Conservation (phyloP, 2,797 vertebrate genomes). For the Diplodus sargus region DNA sequence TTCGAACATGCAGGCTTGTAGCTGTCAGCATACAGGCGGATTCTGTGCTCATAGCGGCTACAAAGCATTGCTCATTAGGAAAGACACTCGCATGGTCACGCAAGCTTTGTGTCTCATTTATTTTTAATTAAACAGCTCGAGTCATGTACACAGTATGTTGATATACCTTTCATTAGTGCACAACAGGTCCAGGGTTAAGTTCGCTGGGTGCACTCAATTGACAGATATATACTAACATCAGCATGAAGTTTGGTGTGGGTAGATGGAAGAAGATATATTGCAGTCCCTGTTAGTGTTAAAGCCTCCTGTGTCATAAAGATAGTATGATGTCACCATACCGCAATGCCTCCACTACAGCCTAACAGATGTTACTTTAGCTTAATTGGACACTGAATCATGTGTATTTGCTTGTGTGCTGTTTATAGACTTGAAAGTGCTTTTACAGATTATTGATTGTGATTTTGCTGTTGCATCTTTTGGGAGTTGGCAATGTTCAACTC, state of each 20-base stretch:
- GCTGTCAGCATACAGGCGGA: slow-evolving; percentile 8
- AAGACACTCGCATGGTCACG: slow-evolving; percentile 5
- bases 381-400: slow-evolving; percentile 66
- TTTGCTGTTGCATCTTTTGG: slow-evolving; percentile 51
- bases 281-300: slow-evolving; percentile 48
- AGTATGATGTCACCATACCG: slow-evolving; percentile 42
- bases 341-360: slow-evolving; percentile 34
- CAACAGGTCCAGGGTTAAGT: slow-evolving; percentile 49
- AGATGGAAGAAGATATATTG: slow-evolving; percentile 53
- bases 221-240: slow-evolving; percentile 46
- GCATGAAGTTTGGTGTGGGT: slow-evolving; percentile 45
- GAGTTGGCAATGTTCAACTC: slow-evolving; percentile 45
- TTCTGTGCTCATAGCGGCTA: slow-evolving; percentile 2
- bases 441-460: slow-evolving; percentile 69
- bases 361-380: slow-evolving; percentile 59
- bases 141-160: slow-evolving; percentile 35
- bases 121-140: slow-evolving; percentile 49
- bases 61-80: slow-evolving; percentile 13
- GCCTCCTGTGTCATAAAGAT: slow-evolving; percentile 50
- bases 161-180: slow-evolving; percentile 51
- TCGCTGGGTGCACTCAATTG: slow-evolving; percentile 38
- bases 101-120: slow-evolving; percentile 30
- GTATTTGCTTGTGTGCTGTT: slow-evolving; percentile 50
- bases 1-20: background rate
- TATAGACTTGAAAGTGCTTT: slow-evolving; percentile 55